Conservation (phyloP, 35 echinoderm and acorn worm genomes). For the Heliocidaris tuberculata region DNA sequence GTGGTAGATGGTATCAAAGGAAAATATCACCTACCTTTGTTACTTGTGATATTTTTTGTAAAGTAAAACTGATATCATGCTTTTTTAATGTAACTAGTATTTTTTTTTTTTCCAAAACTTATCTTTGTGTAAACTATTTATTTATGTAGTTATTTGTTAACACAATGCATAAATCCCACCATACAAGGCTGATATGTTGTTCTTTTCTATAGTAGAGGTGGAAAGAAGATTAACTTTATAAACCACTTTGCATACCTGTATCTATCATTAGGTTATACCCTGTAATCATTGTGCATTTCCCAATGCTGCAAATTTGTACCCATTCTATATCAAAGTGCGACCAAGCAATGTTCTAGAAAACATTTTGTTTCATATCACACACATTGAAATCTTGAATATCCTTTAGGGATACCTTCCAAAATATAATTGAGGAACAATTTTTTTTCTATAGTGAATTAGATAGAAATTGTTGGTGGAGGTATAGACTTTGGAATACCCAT, state of each 20-base stretch:
- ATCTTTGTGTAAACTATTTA: not conserved
- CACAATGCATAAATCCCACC: not conserved
- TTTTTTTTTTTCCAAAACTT: not conserved
- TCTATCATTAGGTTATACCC: too few species aligned
- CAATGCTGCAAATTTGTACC: not conserved
- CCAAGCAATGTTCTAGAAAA: too few species aligned
- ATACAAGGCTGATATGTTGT: not conserved
- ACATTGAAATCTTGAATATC: not conserved
- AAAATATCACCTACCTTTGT: not conserved
- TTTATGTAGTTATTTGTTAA: not conserved
- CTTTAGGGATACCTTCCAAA: not conserved
- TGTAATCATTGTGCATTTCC: not conserved
- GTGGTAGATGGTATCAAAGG: not conserved
- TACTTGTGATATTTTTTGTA: not conserved
- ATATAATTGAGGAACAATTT: not conserved
- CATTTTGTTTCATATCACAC: too few species aligned
- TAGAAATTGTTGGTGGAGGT: not conserved
- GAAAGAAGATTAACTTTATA: not conserved
- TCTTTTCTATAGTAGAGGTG: not conserved
- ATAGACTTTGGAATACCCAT: not conserved
- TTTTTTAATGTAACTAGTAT: conserved; percentile 1
- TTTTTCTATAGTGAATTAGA: not conserved
- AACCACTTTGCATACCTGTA: not conserved
- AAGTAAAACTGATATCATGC: not conserved
- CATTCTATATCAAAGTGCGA: not conserved